Evolutionary conservation across 2,113 vertebrate species (phyloP), one percentile per base, ranked within the genome.

Genomic region (Pollachius pollachius): DNA sequence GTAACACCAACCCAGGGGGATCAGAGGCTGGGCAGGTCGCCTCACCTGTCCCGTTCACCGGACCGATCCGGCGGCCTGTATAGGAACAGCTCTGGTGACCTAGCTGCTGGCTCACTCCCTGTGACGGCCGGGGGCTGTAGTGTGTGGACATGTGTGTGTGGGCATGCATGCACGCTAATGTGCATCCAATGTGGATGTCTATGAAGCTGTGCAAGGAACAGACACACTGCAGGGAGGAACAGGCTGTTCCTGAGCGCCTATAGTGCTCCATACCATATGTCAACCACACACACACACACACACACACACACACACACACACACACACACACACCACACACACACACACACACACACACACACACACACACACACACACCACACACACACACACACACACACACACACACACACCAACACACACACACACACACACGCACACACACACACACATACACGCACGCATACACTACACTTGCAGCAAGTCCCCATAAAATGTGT

Each of bases 341-440:
- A 62, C 37, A 66, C 61, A 56, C 56, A 66, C 54, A 58, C 27
- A 58, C 11, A 23, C 67, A 61, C 57, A 41, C 57, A 18, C 30
- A 34, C 63, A 63, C 13, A 52, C 66, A 60, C 58, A 60, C 58
- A 60, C 58, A 60, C 58, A 60, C 58, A 60, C 58, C 58, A 21
- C 58, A n/a, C 58, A 60, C 58, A 4, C 58, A 60, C 4, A 60
- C 16, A 60, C 48, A n/a, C n/a, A 23, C 21, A 23, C 21, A 23
- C 30, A 30, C 30, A 30, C 30, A 30, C 30, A 5, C 30, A 27
- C 15, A 62, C 37, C 52, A 34, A 66, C 61, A 56, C 56, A 66
- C 54, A 58, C 27, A 58, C 11, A 23, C 67, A 61, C 57, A 41
- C 57, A 18, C 30, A 34, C 63, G 54, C 13, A 52, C 66, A 60